Conservation (phyloP, 1,140 invertebrate species). For the Trinorchestia longiramus region DNA sequence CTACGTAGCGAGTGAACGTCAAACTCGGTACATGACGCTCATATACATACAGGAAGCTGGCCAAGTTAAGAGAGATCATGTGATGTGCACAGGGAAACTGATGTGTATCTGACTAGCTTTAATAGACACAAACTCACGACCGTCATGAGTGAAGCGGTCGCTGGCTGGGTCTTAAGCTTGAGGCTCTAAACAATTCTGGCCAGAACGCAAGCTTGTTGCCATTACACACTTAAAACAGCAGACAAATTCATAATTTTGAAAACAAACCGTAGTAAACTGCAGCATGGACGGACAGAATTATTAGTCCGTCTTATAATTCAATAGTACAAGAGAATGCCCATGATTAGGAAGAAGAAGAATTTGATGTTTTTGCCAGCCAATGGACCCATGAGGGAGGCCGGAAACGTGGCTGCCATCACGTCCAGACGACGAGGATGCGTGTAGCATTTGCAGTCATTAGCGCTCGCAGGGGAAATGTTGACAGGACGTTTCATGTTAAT, state of each 20-base stretch:
- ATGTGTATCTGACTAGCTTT: conserved; percentile 1
- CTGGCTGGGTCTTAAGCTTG: background rate
- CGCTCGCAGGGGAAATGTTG: background rate
- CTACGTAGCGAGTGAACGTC: background rate
- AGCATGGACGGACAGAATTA: background rate
- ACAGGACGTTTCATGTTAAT: background rate
- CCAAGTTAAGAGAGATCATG: background rate
- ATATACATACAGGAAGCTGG: background rate
- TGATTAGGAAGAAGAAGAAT: background rate
- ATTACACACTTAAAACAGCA: background rate
- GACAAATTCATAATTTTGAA: background rate
- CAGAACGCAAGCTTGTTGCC: too few relatives aligned
- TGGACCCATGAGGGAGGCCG: background rate
- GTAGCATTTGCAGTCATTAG: background rate
- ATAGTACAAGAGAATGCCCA: background rate
- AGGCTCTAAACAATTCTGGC: background rate
- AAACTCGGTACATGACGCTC: background rate
- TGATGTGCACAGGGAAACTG: background rate
- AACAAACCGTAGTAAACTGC: background rate
- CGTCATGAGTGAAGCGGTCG: background rate
- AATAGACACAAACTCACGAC: conserved; percentile 13
- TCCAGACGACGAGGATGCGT: background rate
- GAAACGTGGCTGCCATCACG: background rate
- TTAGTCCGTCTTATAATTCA: background rate
- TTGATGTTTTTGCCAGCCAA: background rate